These are phyloP conservation scores for Edolisoma coerulescens DNA, from an alignment of 2,113 vertebrate species.

Conservation along the genomic window DNA sequence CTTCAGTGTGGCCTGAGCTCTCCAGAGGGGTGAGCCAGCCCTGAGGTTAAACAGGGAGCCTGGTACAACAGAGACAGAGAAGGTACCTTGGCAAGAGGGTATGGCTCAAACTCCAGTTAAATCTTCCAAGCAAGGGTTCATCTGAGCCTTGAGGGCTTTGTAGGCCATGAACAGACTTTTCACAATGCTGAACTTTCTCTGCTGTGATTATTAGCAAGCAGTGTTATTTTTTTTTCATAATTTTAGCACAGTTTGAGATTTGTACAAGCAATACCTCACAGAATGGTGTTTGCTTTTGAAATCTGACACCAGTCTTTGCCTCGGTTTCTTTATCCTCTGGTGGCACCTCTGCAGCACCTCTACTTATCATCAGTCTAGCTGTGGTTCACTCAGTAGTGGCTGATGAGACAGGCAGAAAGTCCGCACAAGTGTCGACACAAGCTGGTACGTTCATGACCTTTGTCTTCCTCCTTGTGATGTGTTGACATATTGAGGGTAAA, in stretches of 20 bases:
- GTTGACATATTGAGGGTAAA: background rate
- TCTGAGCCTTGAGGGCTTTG: background rate
- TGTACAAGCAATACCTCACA: background rate
- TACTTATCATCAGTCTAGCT: background rate
- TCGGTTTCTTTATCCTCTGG: background rate
- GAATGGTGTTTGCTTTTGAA: background rate
- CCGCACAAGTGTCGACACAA: fast-evolving
- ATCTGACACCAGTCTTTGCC: background rate
- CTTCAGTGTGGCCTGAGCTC: background rate
- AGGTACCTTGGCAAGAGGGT: background rate
- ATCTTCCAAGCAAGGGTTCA: fast-evolving
- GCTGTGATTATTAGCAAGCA: background rate
- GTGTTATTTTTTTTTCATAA: background rate
- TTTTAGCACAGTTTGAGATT: background rate
- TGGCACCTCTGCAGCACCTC: background rate
- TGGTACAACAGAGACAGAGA: too few relatives aligned
- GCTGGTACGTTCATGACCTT: fast-evolving
- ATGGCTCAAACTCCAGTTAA: background rate
- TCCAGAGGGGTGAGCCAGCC: background rate
- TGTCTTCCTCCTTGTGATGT: background rate
- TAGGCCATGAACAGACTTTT: background rate
- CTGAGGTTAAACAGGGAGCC: background rate
- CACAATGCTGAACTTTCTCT: background rate
- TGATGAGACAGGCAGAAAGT: background rate
- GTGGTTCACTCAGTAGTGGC: background rate